Evolutionary conservation across 2,113 vertebrate species (phyloP).

Genomic region (Conger conger): DNA sequence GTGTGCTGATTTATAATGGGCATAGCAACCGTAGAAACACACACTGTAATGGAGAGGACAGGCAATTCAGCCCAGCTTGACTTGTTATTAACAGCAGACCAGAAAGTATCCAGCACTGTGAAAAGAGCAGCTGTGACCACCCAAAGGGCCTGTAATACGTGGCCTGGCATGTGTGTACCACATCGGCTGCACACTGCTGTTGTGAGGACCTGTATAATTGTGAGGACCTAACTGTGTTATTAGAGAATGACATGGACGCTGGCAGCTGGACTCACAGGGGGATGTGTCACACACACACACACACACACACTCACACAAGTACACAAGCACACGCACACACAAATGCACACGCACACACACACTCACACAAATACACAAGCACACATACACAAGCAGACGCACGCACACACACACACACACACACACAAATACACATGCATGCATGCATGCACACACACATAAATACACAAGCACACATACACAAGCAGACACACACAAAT

Average conservation of each 20-base stretch:
- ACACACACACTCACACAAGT: constrained; percentile 5
- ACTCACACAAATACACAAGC: too few species aligned
- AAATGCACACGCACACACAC: background rate
- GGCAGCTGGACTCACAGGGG: background rate
- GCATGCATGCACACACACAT: background rate
- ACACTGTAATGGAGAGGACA: too few species aligned
- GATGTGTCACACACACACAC: too few species aligned
- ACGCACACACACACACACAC: too few species aligned
- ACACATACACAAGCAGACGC: too few species aligned
- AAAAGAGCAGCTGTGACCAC: too few species aligned
- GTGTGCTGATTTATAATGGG: background rate
- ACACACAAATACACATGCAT: too few species aligned
- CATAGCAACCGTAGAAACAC: too few species aligned
- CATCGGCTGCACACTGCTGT: background rate
- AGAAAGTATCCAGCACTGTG: too few species aligned
- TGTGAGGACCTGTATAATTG: constrained; percentile 49
- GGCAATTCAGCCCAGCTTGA: too few species aligned
- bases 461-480: background rate
- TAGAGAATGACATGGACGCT: background rate
- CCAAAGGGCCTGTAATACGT: too few species aligned
- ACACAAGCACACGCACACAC: background rate
- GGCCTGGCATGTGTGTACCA: background rate
- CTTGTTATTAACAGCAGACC: too few species aligned
- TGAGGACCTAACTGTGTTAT: constrained; percentile 38
- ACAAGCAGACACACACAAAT: background rate